Conservation (phyloP, 2,113 vertebrate genomes). For the Thalassarche chlororhynchos region DNA sequence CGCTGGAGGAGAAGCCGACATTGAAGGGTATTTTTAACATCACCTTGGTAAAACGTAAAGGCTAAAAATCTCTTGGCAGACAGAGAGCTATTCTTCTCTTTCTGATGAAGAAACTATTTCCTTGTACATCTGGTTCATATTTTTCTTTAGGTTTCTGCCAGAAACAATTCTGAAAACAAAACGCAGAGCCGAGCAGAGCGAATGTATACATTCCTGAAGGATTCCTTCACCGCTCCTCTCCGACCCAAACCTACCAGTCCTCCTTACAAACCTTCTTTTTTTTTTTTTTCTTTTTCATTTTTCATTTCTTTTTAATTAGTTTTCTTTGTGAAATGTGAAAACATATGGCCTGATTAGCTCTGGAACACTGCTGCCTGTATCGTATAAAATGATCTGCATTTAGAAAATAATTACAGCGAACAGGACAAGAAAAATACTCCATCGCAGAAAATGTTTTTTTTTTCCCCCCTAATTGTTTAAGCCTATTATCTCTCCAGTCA, state of each 20-base stretch:
- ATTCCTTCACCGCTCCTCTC: conserved; percentile 65
- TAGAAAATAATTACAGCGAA: conserved; percentile 57
- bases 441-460: neutral
- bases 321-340: conserved; percentile 52
- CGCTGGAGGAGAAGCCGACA: neutral
- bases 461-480: conserved; percentile 49
- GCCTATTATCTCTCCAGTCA: conserved; percentile 60
- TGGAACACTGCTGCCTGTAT: conserved; percentile 38
- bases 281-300: neutral
- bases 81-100: conserved; percentile 64
- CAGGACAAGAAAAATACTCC: conserved; percentile 13
- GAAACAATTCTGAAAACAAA: conserved; percentile 78
- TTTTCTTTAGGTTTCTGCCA: conserved; percentile 79
- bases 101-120: conserved; percentile 72
- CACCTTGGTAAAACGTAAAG: conserved; percentile 35
- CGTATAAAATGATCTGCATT: conserved; percentile 43
- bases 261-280: neutral
- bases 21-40: conserved; percentile 19
- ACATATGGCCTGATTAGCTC: conserved; percentile 62
- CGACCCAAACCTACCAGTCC: conserved; percentile 40
- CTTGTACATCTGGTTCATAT: conserved; percentile 81
- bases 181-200: conserved; percentile 55
- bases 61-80: conserved; percentile 63
- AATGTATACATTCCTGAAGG: conserved; percentile 69
- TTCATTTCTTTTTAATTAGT: conserved; percentile 54